phyloP scores from a whole-genome alignment of 2,888 invertebrate genomes.

The Entomobrya multifasciata region DNA sequence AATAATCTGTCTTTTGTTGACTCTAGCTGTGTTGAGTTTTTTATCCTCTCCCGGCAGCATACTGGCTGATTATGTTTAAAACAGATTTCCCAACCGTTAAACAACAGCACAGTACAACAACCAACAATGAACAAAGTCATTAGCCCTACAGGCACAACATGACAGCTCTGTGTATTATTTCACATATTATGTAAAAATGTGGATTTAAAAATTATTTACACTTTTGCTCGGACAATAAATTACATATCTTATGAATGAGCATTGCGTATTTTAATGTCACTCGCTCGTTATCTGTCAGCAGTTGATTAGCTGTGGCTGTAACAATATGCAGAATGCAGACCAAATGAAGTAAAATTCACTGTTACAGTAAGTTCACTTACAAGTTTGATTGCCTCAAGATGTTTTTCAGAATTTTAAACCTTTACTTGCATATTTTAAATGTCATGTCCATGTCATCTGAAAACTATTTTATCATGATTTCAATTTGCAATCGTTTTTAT shows the following conservation, averaged over 20 bases:
- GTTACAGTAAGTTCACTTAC: slow-evolving; percentile 5
- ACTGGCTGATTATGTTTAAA: background rate
- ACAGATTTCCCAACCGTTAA: background rate
- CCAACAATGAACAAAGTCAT: background rate
- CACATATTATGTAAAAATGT: no score
- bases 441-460: background rate
- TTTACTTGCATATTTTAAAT: no score
- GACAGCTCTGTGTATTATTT: no score
- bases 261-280: background rate
- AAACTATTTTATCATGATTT: background rate
- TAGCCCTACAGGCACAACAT: slow-evolving; percentile 21
- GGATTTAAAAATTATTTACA: slow-evolving; percentile 19
- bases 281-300: background rate
- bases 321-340: background rate
- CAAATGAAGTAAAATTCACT: background rate
- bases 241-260: background rate
- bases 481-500: background rate
- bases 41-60: background rate
- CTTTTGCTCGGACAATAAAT: background rate
- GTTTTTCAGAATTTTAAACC: no score
- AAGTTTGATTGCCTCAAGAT: no score
- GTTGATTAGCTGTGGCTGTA: slow-evolving; percentile 30
- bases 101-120: background rate
- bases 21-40: background rate
- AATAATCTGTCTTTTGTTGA: slow-evolving; percentile 2